These are phyloP conservation scores for Parazoanthus darwini DNA, from an alignment of 92 coral and sea anemone species.

Conservation along the genomic window DNA sequence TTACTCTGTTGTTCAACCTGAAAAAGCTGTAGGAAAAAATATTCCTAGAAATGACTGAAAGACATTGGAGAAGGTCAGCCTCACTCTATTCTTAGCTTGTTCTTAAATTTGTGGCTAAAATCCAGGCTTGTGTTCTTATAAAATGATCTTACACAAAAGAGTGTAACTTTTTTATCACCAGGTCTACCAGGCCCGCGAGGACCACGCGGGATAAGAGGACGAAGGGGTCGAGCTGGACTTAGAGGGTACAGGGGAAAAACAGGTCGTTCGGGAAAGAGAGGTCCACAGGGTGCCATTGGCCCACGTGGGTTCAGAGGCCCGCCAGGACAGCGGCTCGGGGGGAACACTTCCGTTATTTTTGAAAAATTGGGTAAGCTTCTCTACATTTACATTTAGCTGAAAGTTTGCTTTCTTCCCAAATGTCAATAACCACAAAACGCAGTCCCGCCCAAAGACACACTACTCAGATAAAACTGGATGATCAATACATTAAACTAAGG, in stretches of 20 bases:
- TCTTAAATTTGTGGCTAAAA: too few relatives aligned
- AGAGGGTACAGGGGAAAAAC: constrained; percentile 64
- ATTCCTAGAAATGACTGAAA: too few relatives aligned
- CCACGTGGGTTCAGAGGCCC: constrained; percentile 64
- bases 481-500: too few relatives aligned
- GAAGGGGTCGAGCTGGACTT: constrained; percentile 58
- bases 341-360: constrained; percentile 61
- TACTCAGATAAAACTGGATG: too few relatives aligned
- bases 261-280: constrained; percentile 77
- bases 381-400: too few relatives aligned
- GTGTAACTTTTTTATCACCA: background rate
- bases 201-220: constrained; percentile 69
- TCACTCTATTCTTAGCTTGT: too few relatives aligned
- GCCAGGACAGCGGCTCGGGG: constrained; percentile 74
- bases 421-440: background rate
- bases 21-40: too few relatives aligned
- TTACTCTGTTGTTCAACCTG: too few relatives aligned
- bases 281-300: constrained; percentile 71
- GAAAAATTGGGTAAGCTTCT: constrained; percentile 61
- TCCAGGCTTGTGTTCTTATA: too few relatives aligned
- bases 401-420: too few relatives aligned
- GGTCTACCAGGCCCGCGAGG: constrained; percentile 51
- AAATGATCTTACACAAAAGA: too few relatives aligned
- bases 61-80: too few relatives aligned
- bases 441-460: background rate